Base-by-base conservation (phyloP, 2,888 invertebrate genomes). In the Diaphora mendica region DNA sequence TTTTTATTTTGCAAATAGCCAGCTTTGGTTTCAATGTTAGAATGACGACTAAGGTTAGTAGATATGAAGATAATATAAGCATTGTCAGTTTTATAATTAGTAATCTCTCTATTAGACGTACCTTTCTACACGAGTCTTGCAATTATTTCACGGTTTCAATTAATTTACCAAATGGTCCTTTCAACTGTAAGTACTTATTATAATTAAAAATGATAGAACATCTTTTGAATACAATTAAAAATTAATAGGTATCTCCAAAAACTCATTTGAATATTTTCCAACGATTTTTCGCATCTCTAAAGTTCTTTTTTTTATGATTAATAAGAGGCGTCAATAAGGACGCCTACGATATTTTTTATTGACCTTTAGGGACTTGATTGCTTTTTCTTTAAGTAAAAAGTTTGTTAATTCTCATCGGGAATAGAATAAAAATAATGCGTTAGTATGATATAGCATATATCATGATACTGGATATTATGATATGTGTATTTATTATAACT, bases 131-230 rank as follows among this genome's bases (percentile, higher is more conserved):
- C 26, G 59, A 59, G 11, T 3, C 3, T 3, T n/a, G 11, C n/a
- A 55, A 59, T 59, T 59, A 5, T 13, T 59, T 15, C 26, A 1
- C n/a, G n/a, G 26, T 17, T 62, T 2, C 17, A 44, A 44, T 39
- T 2, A 26, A 67, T 44, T 17, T 15, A 8, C 30, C 30, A 17
- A 67, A 30, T 15, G n/a, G n/a, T 64, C 23, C 9, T 70, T 64
- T 48, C 7, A 44, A 26, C n/a, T n/a, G n/a, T n/a, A 26, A 17
- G 4, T 59, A 26, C 59, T 44, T 33, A 70, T 48, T 48, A 48
- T 23, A 42, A 17, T 64, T 59, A 33, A 64, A 64, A 64, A 64
- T 51, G 70, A 64, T 70, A 64, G 64, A 78, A 77, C 76, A n/a
- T 67, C 77, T 72, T 66, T 39, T 26, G 64, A n/a, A n/a, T 66